Evolutionary conservation across 2,888 invertebrate genomes (phyloP).

Genomic region (Sarcophaga caerulescens): DNA sequence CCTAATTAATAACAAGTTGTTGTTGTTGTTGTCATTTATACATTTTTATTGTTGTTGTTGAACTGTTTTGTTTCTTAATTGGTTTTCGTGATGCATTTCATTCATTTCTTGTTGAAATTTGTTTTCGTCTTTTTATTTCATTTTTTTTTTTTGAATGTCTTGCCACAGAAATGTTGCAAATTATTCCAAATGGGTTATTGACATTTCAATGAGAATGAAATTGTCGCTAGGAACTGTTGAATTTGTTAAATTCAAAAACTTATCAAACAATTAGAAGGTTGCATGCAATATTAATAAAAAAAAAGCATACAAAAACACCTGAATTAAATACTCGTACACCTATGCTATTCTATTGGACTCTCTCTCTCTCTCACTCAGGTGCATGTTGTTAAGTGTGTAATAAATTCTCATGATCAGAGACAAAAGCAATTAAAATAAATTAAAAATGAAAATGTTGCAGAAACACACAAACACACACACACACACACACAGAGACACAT

Average conservation of each 20-base stretch:
- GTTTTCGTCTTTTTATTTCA: background rate
- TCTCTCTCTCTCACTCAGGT: constrained; percentile 4
- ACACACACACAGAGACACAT: background rate
- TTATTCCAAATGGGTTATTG: constrained; percentile 48
- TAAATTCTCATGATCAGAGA: constrained; percentile 17
- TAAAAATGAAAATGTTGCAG: constrained; percentile 14
- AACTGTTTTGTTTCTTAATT: constrained; percentile 53
- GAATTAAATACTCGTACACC: constrained; percentile 27
- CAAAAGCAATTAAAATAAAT: constrained; percentile 55
- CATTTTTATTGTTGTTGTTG: background rate
- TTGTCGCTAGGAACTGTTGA: background rate
- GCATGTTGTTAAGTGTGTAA: background rate
- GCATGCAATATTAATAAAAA: constrained; percentile 9
- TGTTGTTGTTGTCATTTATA: constrained; percentile 18
- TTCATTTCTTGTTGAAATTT: constrained; percentile 55
- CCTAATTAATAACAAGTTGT: constrained; percentile 70
- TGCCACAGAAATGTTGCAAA: constrained; percentile 25
- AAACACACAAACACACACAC: constrained; percentile 3
- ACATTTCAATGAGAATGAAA: constrained; percentile 41
- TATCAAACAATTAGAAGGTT: constrained; percentile 44
- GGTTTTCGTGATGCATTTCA: constrained; percentile 66
- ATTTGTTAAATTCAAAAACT: constrained; percentile 45
- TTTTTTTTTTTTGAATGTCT: background rate
- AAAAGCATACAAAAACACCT: background rate
- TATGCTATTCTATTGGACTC: background rate